Conservation (phyloP, 2,797 vertebrate genomes). For the Heteromormyrus szaboi region DNA sequence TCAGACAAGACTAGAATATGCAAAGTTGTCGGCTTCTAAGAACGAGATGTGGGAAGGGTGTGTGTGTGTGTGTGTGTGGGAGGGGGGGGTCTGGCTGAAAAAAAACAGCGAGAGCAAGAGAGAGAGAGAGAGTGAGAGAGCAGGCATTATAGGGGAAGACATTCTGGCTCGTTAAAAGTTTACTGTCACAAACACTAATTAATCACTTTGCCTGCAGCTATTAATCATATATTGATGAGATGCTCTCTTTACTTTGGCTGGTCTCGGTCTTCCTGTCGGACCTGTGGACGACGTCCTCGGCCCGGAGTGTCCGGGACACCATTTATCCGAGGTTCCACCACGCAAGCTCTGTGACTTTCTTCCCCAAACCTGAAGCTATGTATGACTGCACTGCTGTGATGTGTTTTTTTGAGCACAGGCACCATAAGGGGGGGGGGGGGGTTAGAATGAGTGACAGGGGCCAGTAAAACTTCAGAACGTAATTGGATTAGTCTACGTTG, state of each 20-base stretch:
- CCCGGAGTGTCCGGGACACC: conserved; percentile 60
- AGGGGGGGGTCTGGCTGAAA: conserved; percentile 27
- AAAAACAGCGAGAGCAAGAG: conserved; percentile 36
- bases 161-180: conserved; percentile 59
- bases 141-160: conserved; percentile 55
- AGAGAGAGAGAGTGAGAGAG: conserved; percentile 30
- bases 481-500: neutral
- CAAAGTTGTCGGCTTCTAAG: conserved; percentile 59
- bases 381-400: neutral
- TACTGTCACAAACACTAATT: conserved; percentile 81
- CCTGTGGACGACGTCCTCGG: conserved; percentile 51
- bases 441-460: neutral
- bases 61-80: neutral
- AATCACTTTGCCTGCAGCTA: conserved; percentile 67
- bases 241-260: conserved; percentile 67
- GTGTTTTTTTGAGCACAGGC: neutral
- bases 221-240: conserved; percentile 86
- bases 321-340: conserved; percentile 61
- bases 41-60: conserved; percentile 26
- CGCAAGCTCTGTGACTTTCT: neutral
- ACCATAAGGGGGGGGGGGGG: neutral
- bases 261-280: conserved; percentile 45
- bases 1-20: conserved; percentile 80
- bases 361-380: neutral
- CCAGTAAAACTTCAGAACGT: neutral